These are phyloP conservation scores for Vanessa cardui DNA, from an alignment of 2,888 invertebrate species.

Conservation along the genomic window DNA sequence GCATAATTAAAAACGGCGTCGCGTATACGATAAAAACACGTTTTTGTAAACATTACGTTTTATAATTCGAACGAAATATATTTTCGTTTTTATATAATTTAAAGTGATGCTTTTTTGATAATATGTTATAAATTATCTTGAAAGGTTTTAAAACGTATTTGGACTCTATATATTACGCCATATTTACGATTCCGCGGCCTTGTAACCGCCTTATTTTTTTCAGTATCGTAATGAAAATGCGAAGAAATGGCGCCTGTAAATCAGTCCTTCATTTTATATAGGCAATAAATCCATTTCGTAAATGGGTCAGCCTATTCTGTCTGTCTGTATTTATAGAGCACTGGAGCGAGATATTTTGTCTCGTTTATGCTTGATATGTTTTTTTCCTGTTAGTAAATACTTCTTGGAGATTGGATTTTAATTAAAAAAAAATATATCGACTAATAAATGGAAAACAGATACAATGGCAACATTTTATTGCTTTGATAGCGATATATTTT, in stretches of 20 bases:
- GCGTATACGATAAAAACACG: conserved; percentile 28
- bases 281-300: conserved; percentile 55
- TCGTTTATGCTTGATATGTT: background rate
- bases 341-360: conserved; percentile 8
- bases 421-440: background rate
- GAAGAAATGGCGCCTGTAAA: conserved; percentile 51
- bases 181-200: conserved; percentile 41
- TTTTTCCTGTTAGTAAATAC: background rate
- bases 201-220: conserved; percentile 46
- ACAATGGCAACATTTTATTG: background rate
- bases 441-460: too few relatives aligned
- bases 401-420: background rate
- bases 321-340: conserved; percentile 11
- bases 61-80: background rate
- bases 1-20: conserved; percentile 36
- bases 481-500: background rate
- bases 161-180: conserved; percentile 17
- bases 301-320: conserved; percentile 46
- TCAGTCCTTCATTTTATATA: conserved; percentile 51
- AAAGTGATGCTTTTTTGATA: background rate
- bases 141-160: conserved; percentile 15
- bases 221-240: conserved; percentile 47
- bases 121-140: background rate
- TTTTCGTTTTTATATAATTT: background rate
- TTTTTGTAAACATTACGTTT: background rate